Evolutionary conservation across 2,888 invertebrate species (phyloP).

Genomic region (Melanostoma mellinum): DNA sequence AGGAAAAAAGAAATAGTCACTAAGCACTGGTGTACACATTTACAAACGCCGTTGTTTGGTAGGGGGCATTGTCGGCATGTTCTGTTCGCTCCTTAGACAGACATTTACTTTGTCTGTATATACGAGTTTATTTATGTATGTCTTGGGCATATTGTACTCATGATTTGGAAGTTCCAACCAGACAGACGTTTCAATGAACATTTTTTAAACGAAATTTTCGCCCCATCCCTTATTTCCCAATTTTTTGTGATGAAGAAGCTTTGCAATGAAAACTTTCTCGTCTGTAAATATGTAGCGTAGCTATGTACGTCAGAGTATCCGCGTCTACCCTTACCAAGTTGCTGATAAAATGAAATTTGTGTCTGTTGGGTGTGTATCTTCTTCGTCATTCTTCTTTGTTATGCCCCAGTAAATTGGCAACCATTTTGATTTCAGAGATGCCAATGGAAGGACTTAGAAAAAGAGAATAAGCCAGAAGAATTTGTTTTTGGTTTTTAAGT

Average conservation of each 20-base stretch:
- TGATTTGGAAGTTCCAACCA: conserved; percentile 33
- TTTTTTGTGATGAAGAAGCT: background rate
- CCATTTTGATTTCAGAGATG: conserved; percentile 44
- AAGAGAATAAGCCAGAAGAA: background rate
- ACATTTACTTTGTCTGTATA: conserved; percentile 32
- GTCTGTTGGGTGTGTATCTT: conserved; percentile 22
- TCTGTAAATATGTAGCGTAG: background rate
- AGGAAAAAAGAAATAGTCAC: conserved; percentile 3
- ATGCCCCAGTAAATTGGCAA: conserved; percentile 34
- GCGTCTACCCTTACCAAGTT: conserved; percentile 27
- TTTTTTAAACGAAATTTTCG: background rate
- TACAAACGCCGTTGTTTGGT: conserved; percentile 2
- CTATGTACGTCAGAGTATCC: background rate
- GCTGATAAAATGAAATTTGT: conserved; percentile 21
- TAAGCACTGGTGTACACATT: conserved; percentile 25
- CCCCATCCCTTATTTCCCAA: background rate
- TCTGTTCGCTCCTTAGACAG: conserved; percentile 25
- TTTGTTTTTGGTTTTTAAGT: background rate
- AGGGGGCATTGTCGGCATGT: background rate
- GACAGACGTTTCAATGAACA: conserved; percentile 40
- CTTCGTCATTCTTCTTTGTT: conserved; percentile 1
- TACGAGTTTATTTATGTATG: background rate
- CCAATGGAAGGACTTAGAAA: background rate
- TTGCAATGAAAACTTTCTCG: conserved; percentile 16
- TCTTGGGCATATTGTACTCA: conserved; percentile 16